Conservation (phyloP, 2,888 invertebrate species). For the Hecatera dysodea region DNA sequence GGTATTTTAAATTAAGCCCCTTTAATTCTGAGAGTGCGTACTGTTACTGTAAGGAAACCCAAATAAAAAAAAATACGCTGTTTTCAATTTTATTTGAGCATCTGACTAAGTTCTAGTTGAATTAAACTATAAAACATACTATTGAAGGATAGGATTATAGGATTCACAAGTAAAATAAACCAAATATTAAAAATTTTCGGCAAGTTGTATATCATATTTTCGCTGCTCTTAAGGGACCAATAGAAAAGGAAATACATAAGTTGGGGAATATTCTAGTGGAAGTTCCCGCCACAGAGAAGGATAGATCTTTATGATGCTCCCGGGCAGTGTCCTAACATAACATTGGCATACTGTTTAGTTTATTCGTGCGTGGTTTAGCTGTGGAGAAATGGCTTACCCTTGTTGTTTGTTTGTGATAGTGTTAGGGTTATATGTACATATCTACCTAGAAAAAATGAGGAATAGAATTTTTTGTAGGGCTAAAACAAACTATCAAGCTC, state of each 20-base stretch:
- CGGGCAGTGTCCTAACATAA: conserved; percentile 18
- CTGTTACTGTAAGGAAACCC: too few species aligned
- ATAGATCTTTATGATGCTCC: conserved; percentile 4
- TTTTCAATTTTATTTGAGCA: too few species aligned
- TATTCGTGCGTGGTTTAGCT: background rate
- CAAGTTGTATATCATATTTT: background rate
- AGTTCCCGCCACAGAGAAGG: conserved; percentile 4
- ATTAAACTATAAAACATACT: background rate
- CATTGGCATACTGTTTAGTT: conserved; percentile 8
- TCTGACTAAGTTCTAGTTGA: background rate
- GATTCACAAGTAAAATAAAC: background rate
- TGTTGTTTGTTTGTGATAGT: background rate
- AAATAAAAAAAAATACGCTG: background rate
- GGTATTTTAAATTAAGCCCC: too few species aligned
- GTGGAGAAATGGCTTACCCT: background rate
- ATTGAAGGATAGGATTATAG: background rate
- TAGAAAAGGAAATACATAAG: conserved; percentile 1
- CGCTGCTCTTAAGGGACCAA: background rate
- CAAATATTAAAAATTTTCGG: background rate
- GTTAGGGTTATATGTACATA: too few species aligned
- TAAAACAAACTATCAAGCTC: background rate
- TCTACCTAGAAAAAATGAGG: too few species aligned
- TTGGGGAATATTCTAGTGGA: background rate
- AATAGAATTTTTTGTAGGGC: background rate
- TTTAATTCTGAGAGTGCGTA: too few species aligned